Base-by-base conservation (phyloP, 2,113 vertebrate species). In the Dissostichus mawsoni region DNA sequence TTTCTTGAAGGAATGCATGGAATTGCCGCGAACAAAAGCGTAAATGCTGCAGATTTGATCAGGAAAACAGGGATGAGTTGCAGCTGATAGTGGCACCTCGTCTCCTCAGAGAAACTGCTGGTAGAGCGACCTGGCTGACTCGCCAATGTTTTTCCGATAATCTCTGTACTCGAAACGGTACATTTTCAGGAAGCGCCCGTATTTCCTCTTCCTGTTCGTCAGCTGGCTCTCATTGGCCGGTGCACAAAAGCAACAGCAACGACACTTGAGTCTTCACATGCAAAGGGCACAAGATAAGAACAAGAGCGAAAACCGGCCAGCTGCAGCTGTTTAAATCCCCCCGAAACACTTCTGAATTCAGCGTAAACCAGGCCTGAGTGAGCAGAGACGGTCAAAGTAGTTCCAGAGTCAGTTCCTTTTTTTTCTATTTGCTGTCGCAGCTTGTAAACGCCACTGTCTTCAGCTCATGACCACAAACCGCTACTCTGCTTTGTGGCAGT, bases 401-500 rank as follows among this genome's bases (percentile, higher is more conserved):
- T 86, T 87, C 86, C 76, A 78, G 23, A 87, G 88, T 64, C 20
- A 20, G 20, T 20, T 20, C 20, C 20, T 20, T 61, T 52, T 69
- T 6, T 29, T 9, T 62, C 50, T 0, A 80, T 69, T 78, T 65
- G 47, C 50, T 59, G 73, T 12, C 63, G 70, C 53, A 74, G 69
- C 80, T 69, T 78, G 70, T 77, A 76, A 86, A 79, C 47, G 88
- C 92, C 94, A 91, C 90, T 91, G 90, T 93, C 82, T 72, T 83
- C 94, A 52, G 92, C 94, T 88, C 85, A 29, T 58, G 63, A 62
- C 78, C 95, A 90, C 95, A 87, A 92, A 87, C 93, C 85, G 86
- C 96, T 96, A 98, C 89, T 99, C 97, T 79, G 94, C 92, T 94
- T 99, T 99, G 95, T 98, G 97, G 96, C 98, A 98, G 92, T 99